A percentile compares a stretch with the other conserved stretches of the same genome.
Conservation (phyloP, 2,113 vertebrate genomes). For the Myotis yumanensis region DNA sequence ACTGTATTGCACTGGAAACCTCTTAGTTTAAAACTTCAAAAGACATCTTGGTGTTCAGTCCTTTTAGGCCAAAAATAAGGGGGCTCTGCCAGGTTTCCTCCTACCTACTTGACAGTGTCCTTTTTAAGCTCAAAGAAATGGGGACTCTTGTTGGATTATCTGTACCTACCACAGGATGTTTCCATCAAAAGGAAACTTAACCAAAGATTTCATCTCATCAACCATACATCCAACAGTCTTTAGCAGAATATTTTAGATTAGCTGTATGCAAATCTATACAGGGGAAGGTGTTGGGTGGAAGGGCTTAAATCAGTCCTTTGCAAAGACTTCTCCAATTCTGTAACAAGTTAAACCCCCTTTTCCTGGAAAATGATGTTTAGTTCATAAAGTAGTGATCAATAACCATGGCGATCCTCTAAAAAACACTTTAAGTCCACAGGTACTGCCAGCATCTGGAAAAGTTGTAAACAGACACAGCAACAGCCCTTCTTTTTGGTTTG, state of each 20-base stretch:
- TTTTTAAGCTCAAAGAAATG: slow-evolving; percentile 82
- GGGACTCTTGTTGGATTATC: slow-evolving; percentile 87
- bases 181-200: slow-evolving; percentile 89
- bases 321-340: slow-evolving; percentile 92
- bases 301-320: slow-evolving; percentile 91
- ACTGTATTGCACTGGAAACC: slow-evolving; percentile 90
- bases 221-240: slow-evolving; percentile 89
- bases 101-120: slow-evolving; percentile 90
- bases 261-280: slow-evolving; percentile 88
- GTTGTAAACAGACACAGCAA: slow-evolving; percentile 91
- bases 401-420: slow-evolving; percentile 93
- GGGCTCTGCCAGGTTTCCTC: slow-evolving; percentile 90
- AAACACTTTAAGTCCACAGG: slow-evolving; percentile 91
- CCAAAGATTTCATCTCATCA: slow-evolving; percentile 87
- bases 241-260: slow-evolving; percentile 86
- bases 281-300: slow-evolving; percentile 87
- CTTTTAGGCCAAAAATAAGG: slow-evolving; percentile 90
- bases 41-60: slow-evolving; percentile 92
- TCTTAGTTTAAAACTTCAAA: slow-evolving; percentile 90
- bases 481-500: slow-evolving; percentile 91
- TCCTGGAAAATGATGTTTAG: slow-evolving; percentile 89
- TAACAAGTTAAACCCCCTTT: slow-evolving; percentile 89
- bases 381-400: slow-evolving; percentile 93
- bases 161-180: slow-evolving; percentile 92
- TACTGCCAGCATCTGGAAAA: slow-evolving; percentile 91